Conservation (phyloP, 2,113 vertebrate genomes). For the Anoura caudifer region DNA sequence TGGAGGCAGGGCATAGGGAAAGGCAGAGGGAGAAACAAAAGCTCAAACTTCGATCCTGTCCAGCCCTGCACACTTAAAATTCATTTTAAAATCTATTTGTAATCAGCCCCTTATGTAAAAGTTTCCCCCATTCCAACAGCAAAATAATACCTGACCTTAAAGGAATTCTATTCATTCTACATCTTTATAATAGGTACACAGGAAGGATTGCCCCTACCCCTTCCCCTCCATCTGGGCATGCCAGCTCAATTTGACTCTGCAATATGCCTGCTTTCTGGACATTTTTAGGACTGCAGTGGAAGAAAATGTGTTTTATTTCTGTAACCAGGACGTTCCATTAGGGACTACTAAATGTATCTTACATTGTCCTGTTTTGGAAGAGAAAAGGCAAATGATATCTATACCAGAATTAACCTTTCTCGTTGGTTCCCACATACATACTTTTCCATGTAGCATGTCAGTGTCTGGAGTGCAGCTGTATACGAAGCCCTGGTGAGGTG, state of each 20-base stretch:
- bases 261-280: not conserved
- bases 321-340: slow-evolving; percentile 50
- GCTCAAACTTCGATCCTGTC: not conserved
- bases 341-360: slow-evolving; percentile 18
- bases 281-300: not conserved
- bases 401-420: not conserved
- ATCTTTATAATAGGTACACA: not conserved
- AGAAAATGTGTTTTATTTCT: slow-evolving; percentile 44
- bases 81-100: not conserved
- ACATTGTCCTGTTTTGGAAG: not conserved
- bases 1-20: rapidly evolving
- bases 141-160: not conserved
- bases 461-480: not conserved
- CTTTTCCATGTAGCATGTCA: not conserved
- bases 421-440: not conserved
- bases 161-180: not conserved
- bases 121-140: not conserved
- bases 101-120: not conserved
- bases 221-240: not conserved
- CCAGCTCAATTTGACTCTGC: not conserved
- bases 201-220: not conserved
- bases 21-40: not conserved
- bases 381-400: not conserved
- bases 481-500: not conserved
- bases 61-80: not conserved